Evolutionary conservation across 2,113 vertebrate species (phyloP).

Genomic region (Helogale parvula): DNA sequence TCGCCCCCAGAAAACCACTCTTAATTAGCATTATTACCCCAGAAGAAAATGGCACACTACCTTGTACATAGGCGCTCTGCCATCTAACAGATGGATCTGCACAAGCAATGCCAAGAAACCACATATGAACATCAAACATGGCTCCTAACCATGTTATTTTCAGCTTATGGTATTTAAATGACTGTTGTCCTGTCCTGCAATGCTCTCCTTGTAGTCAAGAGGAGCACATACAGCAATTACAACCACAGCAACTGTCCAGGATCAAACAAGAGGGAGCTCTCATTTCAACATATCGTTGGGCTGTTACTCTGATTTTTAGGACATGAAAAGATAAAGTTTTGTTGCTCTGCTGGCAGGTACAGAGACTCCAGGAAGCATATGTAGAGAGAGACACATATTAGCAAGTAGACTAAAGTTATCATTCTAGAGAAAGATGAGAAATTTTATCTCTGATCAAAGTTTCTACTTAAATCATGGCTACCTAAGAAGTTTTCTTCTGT

Average conservation of each 20-base stretch:
- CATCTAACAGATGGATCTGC: slow-evolving; percentile 77
- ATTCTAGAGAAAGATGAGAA: slow-evolving; percentile 55
- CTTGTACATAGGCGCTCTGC: slow-evolving; percentile 25
- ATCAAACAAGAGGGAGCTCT: neutral
- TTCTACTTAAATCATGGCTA: slow-evolving; percentile 66
- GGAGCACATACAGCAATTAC: slow-evolving; percentile 55
- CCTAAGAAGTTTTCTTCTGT: slow-evolving; percentile 64
- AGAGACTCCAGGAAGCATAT: neutral
- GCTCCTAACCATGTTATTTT: slow-evolving; percentile 74
- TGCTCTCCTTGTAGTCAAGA: slow-evolving; percentile 8
- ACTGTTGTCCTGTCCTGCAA: slow-evolving; percentile 64
- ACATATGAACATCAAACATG: slow-evolving; percentile 77
- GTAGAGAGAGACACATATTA: neutral
- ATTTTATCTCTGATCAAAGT: slow-evolving; percentile 69
- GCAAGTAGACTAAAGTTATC: neutral
- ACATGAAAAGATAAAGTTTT: slow-evolving; percentile 9
- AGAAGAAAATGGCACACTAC: slow-evolving; percentile 54
- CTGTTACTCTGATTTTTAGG: neutral
- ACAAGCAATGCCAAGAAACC: slow-evolving; percentile 65
- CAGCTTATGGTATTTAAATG: slow-evolving; percentile 74
- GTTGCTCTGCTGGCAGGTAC: neutral
- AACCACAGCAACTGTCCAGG: neutral
- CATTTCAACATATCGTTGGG: neutral
- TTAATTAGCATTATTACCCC: slow-evolving; percentile 11
- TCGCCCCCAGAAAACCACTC: slow-evolving; percentile 46